Base-by-base conservation (phyloP, 2,888 invertebrate species). In the Lepidochrysops patricia region DNA sequence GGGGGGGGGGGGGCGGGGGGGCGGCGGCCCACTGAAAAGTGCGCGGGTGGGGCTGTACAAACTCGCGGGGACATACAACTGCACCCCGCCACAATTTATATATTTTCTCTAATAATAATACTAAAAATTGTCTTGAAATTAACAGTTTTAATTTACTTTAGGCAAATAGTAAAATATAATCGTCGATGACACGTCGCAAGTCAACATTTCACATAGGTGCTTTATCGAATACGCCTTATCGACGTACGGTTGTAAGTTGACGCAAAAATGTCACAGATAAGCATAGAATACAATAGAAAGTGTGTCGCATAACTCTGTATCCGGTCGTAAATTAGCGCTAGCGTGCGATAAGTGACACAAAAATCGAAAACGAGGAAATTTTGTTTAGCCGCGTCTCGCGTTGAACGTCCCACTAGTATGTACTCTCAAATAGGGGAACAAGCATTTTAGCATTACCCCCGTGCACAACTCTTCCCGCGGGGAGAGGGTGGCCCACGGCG, bases 401-500 rank as follows among this genome's bases (percentile, higher is more conserved):
- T 80, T 81, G 84, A 76, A 75, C 82, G 73, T 79, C 88, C 88
- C 85, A 74, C 76, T 80, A 84, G 88, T 86, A 89, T 88, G 89
- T 89, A 89, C 89, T 89, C 86, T 89, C 89, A 89, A 89, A 89
- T 89, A 89, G 89, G 89, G 89, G 89, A 89, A 89, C 89, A 89
- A 89, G 89, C 89, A 89, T 89, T 89, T 89, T 89, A 89, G 89
- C 89, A 89, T 89, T 89, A 89, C 89, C 89, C 89, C 89, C 88
- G 88, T 87, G 89, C 88, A 86, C 87, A 89, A 88, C 89, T 88
- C 89, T 88, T 87, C 89, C 87, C 86, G 86, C 82, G 84, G 82
- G 79, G 84, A 84, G 81, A 84, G 84, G 82, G 77, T 82, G 86
- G 83, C 87, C 87, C 86, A 86, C 87, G 87, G 87, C 89, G 89